Evolutionary conservation across 2,113 vertebrate species (phyloP).

Genomic region (Nymphicus hollandicus): DNA sequence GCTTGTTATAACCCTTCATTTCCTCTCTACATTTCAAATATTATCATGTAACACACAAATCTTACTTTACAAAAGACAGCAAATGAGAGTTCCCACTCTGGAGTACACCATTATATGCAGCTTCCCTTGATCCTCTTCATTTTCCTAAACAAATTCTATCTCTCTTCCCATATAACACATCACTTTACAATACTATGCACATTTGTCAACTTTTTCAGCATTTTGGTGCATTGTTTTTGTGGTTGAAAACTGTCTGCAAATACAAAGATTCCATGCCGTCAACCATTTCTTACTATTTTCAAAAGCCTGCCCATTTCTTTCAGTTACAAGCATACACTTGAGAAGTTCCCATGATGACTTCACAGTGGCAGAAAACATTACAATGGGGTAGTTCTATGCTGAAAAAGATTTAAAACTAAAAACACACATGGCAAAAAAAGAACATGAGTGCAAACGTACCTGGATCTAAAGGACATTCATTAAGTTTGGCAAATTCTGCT

Average conservation of each 20-base stretch:
- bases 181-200: background rate
- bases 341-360: background rate
- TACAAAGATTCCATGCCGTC: background rate
- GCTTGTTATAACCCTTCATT: background rate
- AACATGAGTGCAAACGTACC: conserved; percentile 63
- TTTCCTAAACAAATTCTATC: background rate
- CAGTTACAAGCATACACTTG: background rate
- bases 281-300: background rate
- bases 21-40: background rate
- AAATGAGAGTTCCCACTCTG: background rate
- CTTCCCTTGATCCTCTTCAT: background rate
- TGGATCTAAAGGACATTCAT: conserved; percentile 96
- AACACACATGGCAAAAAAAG: background rate
- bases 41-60: background rate
- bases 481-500: conserved; percentile 94
- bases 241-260: background rate
- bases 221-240: background rate
- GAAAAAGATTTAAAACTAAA: background rate
- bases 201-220: background rate
- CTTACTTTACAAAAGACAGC: background rate
- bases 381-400: background rate
- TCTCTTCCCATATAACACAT: background rate
- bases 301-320: background rate
- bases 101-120: background rate
- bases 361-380: background rate